Base-by-base conservation (phyloP, 2,888 invertebrate genomes). In the Sinhomidia bicolor region DNA sequence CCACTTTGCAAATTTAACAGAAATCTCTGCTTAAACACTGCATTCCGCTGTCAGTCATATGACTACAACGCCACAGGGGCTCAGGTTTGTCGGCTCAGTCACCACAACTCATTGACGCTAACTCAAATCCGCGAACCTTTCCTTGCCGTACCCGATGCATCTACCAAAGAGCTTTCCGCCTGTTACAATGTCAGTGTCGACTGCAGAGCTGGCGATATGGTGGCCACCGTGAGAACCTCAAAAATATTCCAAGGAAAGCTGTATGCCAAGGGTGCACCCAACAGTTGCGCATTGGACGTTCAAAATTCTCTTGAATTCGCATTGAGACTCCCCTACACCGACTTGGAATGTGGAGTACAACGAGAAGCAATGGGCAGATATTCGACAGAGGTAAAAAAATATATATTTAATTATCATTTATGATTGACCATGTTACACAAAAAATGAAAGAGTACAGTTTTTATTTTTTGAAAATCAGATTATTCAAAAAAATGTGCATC, bases 131-230 rank as follows among this genome's bases (percentile, higher is more conserved):
- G 96, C 96, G 97, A 98, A 93, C 97, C 98, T 26, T 98, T 97
- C 94, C 95, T 98, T 92, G 97, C 97, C 93, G 97, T 98, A 47
- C 97, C 97, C 32, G 98, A 98, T 94, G 97, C 97, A 12, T 96
- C 98, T 44, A 98, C 98, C 14, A 98, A 97, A 94, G 98, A 98
- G 94, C 94, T 98, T 91, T 97, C 97, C 92, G 97, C 98, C 29
- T 98, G 98, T 94, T 98, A 98, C 95, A 98, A 98, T 94, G 98
- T 98, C 74, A 97, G 97, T 92, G 97, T 98, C 93, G 97, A 98
- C 94, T 98, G 98, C 93, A 96, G 97, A 85, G 96, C 97, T 36
- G 97, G 97, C 82, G 98, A 98, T 93, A 98, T 98, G 98, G 96
- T 98, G 88, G 98, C 98, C 51, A 96, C 96, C 92, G 98, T 98